Evolutionary conservation across 2,797 vertebrate genomes (phyloP), one percentile per base, ranked within the genome.

Genomic region (Thunnus albacares): DNA sequence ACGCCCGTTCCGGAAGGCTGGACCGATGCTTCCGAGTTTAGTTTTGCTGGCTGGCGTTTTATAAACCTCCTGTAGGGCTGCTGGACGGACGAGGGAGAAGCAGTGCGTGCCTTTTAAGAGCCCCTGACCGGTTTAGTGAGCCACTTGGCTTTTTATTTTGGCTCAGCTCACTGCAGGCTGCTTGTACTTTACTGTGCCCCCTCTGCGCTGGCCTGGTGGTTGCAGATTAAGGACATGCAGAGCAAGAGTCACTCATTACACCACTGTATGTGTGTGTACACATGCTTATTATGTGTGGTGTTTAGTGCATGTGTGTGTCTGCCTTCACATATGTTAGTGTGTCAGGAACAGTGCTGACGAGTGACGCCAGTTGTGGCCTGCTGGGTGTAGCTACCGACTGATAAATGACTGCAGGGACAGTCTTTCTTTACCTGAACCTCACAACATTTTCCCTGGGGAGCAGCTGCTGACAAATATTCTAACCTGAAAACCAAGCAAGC

Each of bases 111-210:
- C 89, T 91, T 87, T 90, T 87, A 89, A 90, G 86, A 83, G 89
- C 85, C 86, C 87, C 93, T 83, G 87, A 63, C 62, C 77, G 87
- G 52, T 92, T 94, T 89, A 91, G 81, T 81, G 87, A 89, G 85
- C 82, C 90, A 89, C 91, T 92, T 89, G 73, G 88, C 88, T 92
- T 93, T 93, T 93, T 91, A 93, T 92, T 93, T 90, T 73, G 93
- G 77, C 92, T 88, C 79, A 45, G 92, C 81, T 92, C 92, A 69
- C 93, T 84, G 86, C 88, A 67, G 91, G 92, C 91, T 89, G 82
- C 93, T 93, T 94, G 93, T 94, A 88, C 86, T 93, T 93, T 88
- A 89, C 87, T 76, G 87, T 84, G 86, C 90, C 87, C 90, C 94
- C 92, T 86, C 89, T 79, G 89, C 67, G 92, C 83, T 49, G 86